A percentile compares a stretch with the other conserved stretches of the same genome.
phyloP scores from a whole-genome alignment of 2,888 invertebrate genomes.

The Drosophila birchii region DNA sequence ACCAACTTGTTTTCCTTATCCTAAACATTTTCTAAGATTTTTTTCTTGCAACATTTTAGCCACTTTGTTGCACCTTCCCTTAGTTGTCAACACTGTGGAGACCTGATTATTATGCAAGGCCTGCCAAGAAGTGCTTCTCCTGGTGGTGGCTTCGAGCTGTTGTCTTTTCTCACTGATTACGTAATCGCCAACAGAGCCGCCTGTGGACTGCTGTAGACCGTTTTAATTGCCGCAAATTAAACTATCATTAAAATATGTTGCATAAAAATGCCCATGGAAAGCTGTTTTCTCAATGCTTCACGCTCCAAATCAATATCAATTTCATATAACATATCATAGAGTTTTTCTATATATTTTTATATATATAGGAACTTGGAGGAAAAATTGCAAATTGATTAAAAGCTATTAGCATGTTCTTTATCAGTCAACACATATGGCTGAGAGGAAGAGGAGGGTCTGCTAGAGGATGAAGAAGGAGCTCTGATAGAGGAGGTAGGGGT shows the following conservation, averaged over 20 bases:
- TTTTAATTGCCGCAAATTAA: conserved; percentile 76
- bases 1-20: background rate
- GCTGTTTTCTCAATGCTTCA: background rate
- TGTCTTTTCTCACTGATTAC: conserved; percentile 56
- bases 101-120: conserved; percentile 67
- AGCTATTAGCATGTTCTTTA: conserved; percentile 77
- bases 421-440: conserved; percentile 65
- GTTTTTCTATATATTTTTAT: background rate
- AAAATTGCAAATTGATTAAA: conserved; percentile 75
- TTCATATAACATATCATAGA: conserved; percentile 57
- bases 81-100: conserved; percentile 16
- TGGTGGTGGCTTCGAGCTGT: conserved; percentile 18
- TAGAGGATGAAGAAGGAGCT: background rate
- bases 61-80: background rate
- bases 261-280: conserved; percentile 38
- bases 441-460: background rate
- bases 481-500: background rate
- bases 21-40: background rate
- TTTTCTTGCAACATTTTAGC: background rate
- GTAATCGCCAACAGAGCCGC: conserved; percentile 52
- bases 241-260: conserved; percentile 72
- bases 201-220: conserved; percentile 49
- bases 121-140: conserved; percentile 54
- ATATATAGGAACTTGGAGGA: conserved; percentile 9
- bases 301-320: conserved; percentile 53